Base-by-base conservation (phyloP, 2,797 vertebrate species). In the Steatocranus sp. region DNA sequence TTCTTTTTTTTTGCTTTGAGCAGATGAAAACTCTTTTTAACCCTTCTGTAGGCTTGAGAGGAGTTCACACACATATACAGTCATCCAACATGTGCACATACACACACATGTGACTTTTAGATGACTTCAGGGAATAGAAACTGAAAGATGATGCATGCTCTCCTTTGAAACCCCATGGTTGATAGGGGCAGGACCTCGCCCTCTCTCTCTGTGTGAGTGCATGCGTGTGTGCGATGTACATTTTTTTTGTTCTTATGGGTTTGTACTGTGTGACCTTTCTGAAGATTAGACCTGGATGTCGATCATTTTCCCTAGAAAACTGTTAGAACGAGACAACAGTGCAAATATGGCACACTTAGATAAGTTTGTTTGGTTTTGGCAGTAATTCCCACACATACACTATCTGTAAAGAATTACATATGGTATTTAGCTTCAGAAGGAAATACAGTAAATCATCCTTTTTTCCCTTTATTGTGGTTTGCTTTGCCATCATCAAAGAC, bases 61-160 rank as follows among this genome's bases (percentile, higher is more conserved):
- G 18, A 81, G n/a, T 27, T 9, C 43, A 18, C 34, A 75, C 17
- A 32, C 76, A 81, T 43, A 77, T 46, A 54, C 50, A 63, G 46
- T 53, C 70, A 82, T 77, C 48, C 66, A 27, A 20, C 84, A 73
- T 20, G 11, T 75, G 41, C 75, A 54, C 58, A 53, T 54, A 81
- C 38, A 30, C 46, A 66, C 80, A 84, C 53, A 56, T 68, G 81
- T 89, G 92, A 91, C 93, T 95, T 93, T 93, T 91, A 92, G 84
- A 91, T 93, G 88, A 94, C 94, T 94, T 92, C 79, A 91, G 93
- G 92, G 91, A 89, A 94, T 93, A 85, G 87, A 85, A 83, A 89
- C 81, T 92, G 86, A 93, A 94, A 93, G 86, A 76, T 81, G 66
- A 80, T 94, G 94, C 89, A 95, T 93, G 93, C 84, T 80, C 92